A percentile compares a stretch with the other conserved stretches of the same genome.
phyloP scores from a whole-genome alignment of 2,888 invertebrate genomes.

The Cerastis rubricosa region DNA sequence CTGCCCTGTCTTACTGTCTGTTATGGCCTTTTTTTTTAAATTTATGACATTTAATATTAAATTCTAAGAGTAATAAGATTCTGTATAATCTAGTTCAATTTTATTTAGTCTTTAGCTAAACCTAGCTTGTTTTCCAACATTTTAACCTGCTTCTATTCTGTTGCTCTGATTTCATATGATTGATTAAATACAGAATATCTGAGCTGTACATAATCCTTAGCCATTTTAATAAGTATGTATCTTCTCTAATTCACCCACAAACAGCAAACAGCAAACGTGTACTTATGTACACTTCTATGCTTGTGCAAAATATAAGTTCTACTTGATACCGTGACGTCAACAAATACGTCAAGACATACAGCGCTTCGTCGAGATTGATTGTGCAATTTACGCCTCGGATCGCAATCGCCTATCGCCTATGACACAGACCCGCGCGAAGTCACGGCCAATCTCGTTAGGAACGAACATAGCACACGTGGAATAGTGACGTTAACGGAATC shows the following conservation, averaged over 20 bases:
- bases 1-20: neutral
- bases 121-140: neutral
- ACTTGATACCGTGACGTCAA: neutral
- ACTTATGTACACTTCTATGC: neutral
- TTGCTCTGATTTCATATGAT: too few relatives aligned
- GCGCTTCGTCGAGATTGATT: neutral
- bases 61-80: neutral
- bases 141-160: too few relatives aligned
- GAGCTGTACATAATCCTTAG: neutral
- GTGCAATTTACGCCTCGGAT: neutral
- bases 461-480: slow-evolving; percentile 65
- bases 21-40: neutral
- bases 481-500: slow-evolving; percentile 72
- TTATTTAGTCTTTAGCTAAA: neutral
- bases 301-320: neutral
- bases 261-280: neutral
- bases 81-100: neutral
- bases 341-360: neutral
- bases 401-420: slow-evolving; percentile 47
- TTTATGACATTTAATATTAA: neutral
- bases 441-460: slow-evolving; percentile 84
- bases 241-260: neutral
- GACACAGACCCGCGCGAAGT: slow-evolving; percentile 59
- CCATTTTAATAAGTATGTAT: neutral
- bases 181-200: neutral